A percentile compares a stretch with the other conserved stretches of the same genome.
phyloP scores from a whole-genome alignment of 2,113 vertebrate genomes.

The Urocynchramus pylzowi region DNA sequence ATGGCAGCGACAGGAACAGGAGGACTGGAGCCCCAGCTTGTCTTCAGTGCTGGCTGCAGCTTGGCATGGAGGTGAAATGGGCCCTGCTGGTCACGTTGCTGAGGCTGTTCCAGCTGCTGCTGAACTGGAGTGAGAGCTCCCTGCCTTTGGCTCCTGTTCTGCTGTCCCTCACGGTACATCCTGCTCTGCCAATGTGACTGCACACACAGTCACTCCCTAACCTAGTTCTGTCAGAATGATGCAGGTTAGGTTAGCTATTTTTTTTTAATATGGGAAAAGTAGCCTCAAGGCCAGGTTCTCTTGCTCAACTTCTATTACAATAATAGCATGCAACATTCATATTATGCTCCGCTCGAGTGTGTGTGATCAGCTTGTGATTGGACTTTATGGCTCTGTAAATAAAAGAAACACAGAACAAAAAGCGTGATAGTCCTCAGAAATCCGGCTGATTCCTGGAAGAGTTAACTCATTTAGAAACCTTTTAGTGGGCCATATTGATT shows the following conservation, averaged over 20 bases:
- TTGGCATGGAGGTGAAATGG: not conserved
- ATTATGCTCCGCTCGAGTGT: not conserved
- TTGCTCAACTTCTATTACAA: not conserved
- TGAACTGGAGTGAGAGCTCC: not conserved
- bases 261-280: not conserved
- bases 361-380: not conserved
- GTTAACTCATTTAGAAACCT: constrained; percentile 59
- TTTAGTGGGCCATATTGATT: constrained; percentile 32
- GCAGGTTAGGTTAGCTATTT: not conserved
- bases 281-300: constrained; percentile 18
- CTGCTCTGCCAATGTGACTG: not conserved
- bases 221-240: constrained; percentile 27
- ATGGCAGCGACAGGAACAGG: fast-evolving
- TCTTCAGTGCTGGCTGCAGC: not conserved
- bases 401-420: constrained; percentile 35
- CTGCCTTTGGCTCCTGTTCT: not conserved
- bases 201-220: not conserved
- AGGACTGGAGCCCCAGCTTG: not conserved
- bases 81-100: not conserved
- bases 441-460: constrained; percentile 16
- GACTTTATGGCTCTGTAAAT: constrained; percentile 1
- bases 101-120: not conserved
- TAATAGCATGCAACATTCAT: not conserved
- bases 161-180: fast-evolving
- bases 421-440: not conserved